Evolutionary conservation across 2,797 vertebrate species (phyloP).

Genomic region (Rhinichthys osculus): DNA sequence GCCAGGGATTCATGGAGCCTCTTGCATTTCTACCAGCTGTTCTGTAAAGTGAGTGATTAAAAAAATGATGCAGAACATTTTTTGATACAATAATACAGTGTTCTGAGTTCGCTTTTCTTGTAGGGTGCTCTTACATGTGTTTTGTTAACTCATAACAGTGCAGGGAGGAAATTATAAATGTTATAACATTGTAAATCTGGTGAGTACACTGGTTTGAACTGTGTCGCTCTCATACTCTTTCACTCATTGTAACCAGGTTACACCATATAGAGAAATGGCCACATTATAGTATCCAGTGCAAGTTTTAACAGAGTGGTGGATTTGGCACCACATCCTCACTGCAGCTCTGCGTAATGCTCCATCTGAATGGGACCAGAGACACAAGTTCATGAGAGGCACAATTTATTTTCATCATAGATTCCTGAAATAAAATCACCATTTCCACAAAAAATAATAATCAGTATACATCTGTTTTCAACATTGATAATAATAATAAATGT

Average conservation of each 20-base stretch:
- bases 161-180: constrained; percentile 54
- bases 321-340: constrained; percentile 38
- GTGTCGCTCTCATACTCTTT: constrained; percentile 38
- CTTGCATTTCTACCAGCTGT: constrained; percentile 29
- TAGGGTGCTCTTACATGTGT: background rate
- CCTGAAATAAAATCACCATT: background rate
- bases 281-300: constrained; percentile 39
- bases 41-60: background rate
- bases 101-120: constrained; percentile 35
- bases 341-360: background rate
- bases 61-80: background rate
- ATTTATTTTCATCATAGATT: background rate
- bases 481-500: background rate
- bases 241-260: constrained; percentile 47
- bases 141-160: constrained; percentile 38
- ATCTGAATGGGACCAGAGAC: background rate
- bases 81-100: constrained; percentile 20
- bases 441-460: background rate
- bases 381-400: background rate
- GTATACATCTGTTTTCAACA: background rate
- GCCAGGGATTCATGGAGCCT: constrained; percentile 9
- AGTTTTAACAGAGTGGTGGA: constrained; percentile 46
- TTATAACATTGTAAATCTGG: constrained; percentile 55
- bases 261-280: constrained; percentile 40
- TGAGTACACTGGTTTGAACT: constrained; percentile 42